Percentiles rank a stretch among this genome's conserved stretches.
phyloP scores from a whole-genome alignment of 2,113 vertebrate genomes.

The Menura novaehollandiae region DNA sequence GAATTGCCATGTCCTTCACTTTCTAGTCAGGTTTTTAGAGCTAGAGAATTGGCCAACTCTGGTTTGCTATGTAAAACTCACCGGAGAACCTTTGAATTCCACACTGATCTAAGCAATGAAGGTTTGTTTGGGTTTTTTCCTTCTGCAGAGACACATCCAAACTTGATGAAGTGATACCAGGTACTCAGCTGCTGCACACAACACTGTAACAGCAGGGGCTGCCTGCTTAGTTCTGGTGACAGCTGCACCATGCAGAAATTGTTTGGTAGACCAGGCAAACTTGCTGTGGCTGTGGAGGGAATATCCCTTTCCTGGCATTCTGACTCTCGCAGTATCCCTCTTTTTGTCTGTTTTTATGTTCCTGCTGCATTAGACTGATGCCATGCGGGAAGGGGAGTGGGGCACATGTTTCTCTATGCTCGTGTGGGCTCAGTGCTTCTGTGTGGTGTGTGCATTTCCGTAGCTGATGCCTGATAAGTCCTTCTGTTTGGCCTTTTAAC shows the following conservation, averaged over 20 bases:
- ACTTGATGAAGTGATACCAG: background rate
- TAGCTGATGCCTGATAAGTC: slow-evolving; percentile 75
- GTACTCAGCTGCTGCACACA: background rate
- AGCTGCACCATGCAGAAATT: background rate
- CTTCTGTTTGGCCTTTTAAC: slow-evolving; percentile 96
- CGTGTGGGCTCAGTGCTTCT: slow-evolving; percentile 69
- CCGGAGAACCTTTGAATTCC: background rate
- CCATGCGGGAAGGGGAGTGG: background rate
- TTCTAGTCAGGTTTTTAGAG: background rate
- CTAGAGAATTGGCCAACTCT: background rate
- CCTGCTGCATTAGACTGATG: slow-evolving; percentile 23
- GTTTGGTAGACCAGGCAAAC: background rate
- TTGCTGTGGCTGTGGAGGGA: background rate
- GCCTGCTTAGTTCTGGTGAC: background rate
- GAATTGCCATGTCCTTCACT: background rate
- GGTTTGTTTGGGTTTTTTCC: background rate
- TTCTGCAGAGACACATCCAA: background rate
- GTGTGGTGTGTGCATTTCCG: slow-evolving; percentile 67
- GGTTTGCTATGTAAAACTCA: background rate
- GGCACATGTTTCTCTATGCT: slow-evolving; percentile 64
- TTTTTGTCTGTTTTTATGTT: slow-evolving; percentile 51
- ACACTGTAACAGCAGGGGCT: background rate
- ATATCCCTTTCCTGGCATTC: slow-evolving; percentile 41
- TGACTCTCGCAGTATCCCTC: slow-evolving; percentile 44
- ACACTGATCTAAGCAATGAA: background rate